Evolutionary conservation across 1,140 invertebrate species (phyloP), one percentile per base, ranked within the genome.

Genomic region (Zaprionus ornatus): DNA sequence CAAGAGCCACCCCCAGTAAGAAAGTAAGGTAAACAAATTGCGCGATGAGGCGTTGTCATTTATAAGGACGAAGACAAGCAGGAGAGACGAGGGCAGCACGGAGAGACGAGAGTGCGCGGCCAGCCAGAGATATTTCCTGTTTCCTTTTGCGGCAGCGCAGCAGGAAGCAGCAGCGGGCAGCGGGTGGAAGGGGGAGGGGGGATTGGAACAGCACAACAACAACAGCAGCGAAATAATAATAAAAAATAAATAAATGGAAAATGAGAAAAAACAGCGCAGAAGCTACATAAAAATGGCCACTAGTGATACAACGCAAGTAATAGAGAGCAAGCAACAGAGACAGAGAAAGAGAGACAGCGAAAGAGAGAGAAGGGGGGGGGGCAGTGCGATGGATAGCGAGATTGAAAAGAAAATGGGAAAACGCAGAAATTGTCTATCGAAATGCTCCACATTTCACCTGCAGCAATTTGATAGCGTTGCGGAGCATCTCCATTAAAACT

Each of bases 31-130:
- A 91, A 90, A 91, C 90, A 90, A 91, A 91, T 91, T 91, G 88
- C 88, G 90, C 90, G 90, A 90, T 91, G 88, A 91, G 84, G 82
- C 88, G 82, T 90, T 91, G 90, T 91, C 88, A 91, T 91, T 90
- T 91, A 85, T 90, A 91, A 80, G 66, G 17, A 50, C 32, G 48
- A 50, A 32, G 42, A 60, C 66, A n/a, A 37, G 32, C 23, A 56
- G 19, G 42, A 52, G 13, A 12, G 25, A 15, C 3, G 21, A 23
- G 6, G n/a, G n/a, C n/a, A 10, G 42, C 0, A 5, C 15, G 10
- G n/a, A 15, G 27, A n/a, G 19, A 42, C 40, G n/a, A 42, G 19
- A 29, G 17, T 45, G 32, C 32, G 74, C 64, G 79, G 62, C 65
- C 55, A 70, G 65, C 83, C 78, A 85, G 69, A 79, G 86, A 90